A percentile compares a stretch with the other conserved stretches of the same genome.
phyloP scores from a whole-genome alignment of 1,140 invertebrate genomes.

The Himalopsyche phryganea region DNA sequence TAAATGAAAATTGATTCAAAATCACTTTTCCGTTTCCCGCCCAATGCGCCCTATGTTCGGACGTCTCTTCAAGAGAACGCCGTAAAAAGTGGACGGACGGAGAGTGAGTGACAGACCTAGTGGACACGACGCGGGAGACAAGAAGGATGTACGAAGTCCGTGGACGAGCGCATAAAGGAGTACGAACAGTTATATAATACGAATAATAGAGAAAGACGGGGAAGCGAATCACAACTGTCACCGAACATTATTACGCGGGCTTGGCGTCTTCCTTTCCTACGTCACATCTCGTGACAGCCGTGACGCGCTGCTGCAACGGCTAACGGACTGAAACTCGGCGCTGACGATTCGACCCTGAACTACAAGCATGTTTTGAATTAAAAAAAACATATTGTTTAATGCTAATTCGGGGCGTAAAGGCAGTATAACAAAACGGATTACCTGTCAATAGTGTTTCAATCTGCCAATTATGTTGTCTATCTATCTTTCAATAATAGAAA shows the following conservation, averaged over 20 bases:
- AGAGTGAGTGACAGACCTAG: slow-evolving; percentile 15
- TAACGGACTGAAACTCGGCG: not conserved
- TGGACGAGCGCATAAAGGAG: not conserved
- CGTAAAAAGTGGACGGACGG: slow-evolving; percentile 13
- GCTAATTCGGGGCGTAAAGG: too few species aligned
- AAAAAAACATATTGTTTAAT: not conserved
- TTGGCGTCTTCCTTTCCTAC: slow-evolving; percentile 26
- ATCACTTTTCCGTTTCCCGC: too few species aligned
- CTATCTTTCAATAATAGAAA: too few species aligned
- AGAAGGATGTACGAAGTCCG: not conserved
- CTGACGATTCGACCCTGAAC: not conserved
- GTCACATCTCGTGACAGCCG: slow-evolving; percentile 18
- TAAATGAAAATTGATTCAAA: too few species aligned
- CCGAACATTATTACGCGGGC: slow-evolving; percentile 31
- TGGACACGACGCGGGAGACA: slow-evolving; percentile 6
- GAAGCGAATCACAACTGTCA: slow-evolving; percentile 29
- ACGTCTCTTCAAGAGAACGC: not conserved
- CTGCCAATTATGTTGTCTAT: too few species aligned
- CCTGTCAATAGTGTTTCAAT: too few species aligned
- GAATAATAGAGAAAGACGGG: slow-evolving; percentile 16
- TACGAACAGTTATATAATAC: slow-evolving; percentile 2
- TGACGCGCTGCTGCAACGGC: slow-evolving; percentile 5
- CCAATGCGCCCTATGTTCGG: too few species aligned
- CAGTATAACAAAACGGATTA: too few species aligned
- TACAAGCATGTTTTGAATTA: not conserved